phyloP scores from a whole-genome alignment of 2,797 vertebrate species.

The Sebastes trivittatus region DNA sequence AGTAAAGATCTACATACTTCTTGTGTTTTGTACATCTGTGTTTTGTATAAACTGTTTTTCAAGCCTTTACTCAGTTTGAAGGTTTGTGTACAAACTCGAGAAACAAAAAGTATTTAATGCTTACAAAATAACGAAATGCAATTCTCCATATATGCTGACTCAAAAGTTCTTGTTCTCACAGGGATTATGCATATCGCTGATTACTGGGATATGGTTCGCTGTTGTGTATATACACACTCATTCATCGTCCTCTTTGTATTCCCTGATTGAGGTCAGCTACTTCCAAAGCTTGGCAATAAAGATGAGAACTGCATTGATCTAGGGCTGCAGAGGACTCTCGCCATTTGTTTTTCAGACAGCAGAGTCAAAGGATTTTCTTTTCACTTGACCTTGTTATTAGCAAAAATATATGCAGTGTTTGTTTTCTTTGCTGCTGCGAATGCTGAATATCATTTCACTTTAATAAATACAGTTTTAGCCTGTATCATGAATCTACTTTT shows the following conservation, averaged over 20 bases:
- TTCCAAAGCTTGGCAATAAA: slow-evolving; percentile 42
- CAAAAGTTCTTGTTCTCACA: slow-evolving; percentile 46
- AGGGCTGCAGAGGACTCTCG: neutral
- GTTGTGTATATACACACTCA: slow-evolving; percentile 47
- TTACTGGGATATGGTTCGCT: slow-evolving; percentile 48
- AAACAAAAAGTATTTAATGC: slow-evolving; percentile 15
- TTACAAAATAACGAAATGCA: slow-evolving; percentile 12
- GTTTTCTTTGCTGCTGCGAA: neutral
- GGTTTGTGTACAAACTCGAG: slow-evolving; percentile 19
- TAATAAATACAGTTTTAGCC: neutral
- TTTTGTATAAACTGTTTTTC: neutral
- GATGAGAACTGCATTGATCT: slow-evolving; percentile 48
- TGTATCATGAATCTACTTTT: neutral
- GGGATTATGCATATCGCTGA: slow-evolving; percentile 55
- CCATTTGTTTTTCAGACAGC: slow-evolving; percentile 37
- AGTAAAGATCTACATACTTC: neutral
- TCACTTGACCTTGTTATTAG: slow-evolving; percentile 30
- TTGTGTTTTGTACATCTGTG: slow-evolving; percentile 2
- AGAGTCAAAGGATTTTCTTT: slow-evolving; percentile 9
- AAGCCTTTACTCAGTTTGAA: neutral
- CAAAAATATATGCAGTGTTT: slow-evolving; percentile 16
- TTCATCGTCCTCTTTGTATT: slow-evolving; percentile 48
- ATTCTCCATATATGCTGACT: slow-evolving; percentile 45
- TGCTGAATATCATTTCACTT: slow-evolving; percentile 2
- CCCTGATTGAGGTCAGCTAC: slow-evolving; percentile 53